A percentile compares a stretch with the other conserved stretches of the same genome.
phyloP scores from a whole-genome alignment of 2,113 vertebrate species.

The Brienomyrus longianalis region DNA sequence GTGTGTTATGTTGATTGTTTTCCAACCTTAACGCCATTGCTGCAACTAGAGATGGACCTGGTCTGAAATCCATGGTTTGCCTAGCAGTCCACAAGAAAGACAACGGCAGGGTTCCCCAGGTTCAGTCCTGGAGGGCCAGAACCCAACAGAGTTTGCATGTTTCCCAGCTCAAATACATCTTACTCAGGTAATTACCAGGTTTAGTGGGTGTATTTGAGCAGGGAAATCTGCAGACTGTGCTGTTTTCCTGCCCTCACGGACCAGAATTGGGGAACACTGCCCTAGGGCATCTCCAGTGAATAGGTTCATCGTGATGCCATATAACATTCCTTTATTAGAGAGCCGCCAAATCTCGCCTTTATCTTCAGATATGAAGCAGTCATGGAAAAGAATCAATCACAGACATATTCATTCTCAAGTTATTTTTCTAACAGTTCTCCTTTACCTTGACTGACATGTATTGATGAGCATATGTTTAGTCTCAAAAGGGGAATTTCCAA shows the following conservation, averaged over 20 bases:
- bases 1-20: not conserved
- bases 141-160: not conserved
- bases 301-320: not conserved
- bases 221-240: not conserved
- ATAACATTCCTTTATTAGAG: not conserved
- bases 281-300: not conserved
- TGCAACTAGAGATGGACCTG: not conserved
- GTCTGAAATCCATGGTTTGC: not conserved
- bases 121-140: not conserved
- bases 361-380: not conserved
- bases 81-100: not conserved
- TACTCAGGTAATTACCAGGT: not conserved
- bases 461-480: not conserved
- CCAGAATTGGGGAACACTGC: not conserved
- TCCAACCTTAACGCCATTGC: not conserved
- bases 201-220: not conserved
- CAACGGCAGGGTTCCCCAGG: not conserved
- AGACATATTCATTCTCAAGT: not conserved
- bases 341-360: not conserved
- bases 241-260: not conserved
- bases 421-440: not conserved
- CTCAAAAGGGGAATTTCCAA: conserved; percentile 2
- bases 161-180: not conserved
- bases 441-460: not conserved
- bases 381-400: not conserved